phyloP scores from a whole-genome alignment of 1,140 invertebrate species.

The Procambarus clarkii region DNA sequence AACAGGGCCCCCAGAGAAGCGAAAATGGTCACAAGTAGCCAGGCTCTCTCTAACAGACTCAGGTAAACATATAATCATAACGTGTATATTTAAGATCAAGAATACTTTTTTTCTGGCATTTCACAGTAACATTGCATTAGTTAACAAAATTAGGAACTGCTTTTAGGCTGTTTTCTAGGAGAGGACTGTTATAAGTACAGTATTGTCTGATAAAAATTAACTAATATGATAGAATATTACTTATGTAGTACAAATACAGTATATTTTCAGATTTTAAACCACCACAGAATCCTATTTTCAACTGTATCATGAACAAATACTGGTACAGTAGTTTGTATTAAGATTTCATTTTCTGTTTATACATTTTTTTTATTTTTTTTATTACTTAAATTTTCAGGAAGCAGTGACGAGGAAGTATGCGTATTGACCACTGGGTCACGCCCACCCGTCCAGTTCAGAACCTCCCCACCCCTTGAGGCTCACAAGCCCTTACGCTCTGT shows the following conservation, averaged over 20 bases:
- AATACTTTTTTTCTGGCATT: background rate
- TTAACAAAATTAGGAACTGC: background rate
- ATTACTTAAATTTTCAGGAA: slow-evolving; percentile 50
- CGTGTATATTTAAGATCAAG: background rate
- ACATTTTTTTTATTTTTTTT: background rate
- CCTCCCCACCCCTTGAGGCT: slow-evolving; percentile 90
- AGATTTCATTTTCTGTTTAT: background rate
- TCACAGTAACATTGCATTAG: too few species aligned
- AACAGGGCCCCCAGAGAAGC: slow-evolving; percentile 69
- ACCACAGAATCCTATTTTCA: too few species aligned
- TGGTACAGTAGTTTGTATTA: too few species aligned
- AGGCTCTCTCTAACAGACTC: slow-evolving; percentile 71
- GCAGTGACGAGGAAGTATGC: slow-evolving; percentile 72
- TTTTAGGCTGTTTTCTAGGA: too few species aligned
- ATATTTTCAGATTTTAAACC: too few species aligned
- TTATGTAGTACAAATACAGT: too few species aligned
- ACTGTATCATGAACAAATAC: too few species aligned
- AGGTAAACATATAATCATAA: slow-evolving; percentile 29
- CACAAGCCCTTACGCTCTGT: slow-evolving; percentile 84
- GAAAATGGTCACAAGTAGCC: slow-evolving; percentile 72
- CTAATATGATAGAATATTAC: too few species aligned
- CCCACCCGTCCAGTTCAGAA: slow-evolving; percentile 89
- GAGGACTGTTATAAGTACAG: too few species aligned
- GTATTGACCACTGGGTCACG: slow-evolving; percentile 69
- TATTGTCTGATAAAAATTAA: too few species aligned